A percentile compares a stretch with the other conserved stretches of the same genome.
Evolutionary conservation across 2,797 vertebrate genomes (phyloP).

Genomic region (Enteromius trimaculatus): DNA sequence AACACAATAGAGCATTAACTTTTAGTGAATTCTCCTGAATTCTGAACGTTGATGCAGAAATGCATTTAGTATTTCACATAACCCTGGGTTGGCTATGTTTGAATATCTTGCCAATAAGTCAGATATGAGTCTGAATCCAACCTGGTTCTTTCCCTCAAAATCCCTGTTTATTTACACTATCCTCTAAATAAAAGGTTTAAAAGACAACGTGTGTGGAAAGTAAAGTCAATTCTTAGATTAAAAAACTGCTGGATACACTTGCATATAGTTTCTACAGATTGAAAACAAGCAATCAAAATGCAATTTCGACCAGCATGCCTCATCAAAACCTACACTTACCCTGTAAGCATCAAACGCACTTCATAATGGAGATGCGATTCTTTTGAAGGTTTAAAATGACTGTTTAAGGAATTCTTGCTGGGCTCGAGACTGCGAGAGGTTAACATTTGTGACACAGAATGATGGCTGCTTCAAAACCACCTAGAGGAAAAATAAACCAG

Average conservation of each 20-base stretch:
- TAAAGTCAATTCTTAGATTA: neutral
- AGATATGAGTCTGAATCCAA: neutral
- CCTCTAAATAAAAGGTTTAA: neutral
- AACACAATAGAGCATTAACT: too few relatives aligned
- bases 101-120: conserved; percentile 2
- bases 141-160: neutral
- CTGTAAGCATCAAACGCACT: conserved; percentile 13
- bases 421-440: conserved; percentile 18
- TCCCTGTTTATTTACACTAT: neutral
- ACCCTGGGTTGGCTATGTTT: neutral
- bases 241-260: neutral
- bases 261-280: neutral
- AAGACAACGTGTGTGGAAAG: neutral
- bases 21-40: too few relatives aligned
- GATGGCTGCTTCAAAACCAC: conserved; percentile 43
- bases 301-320: neutral
- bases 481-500: conserved; percentile 39
- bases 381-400: conserved; percentile 33
- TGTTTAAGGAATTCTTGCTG: conserved; percentile 30
- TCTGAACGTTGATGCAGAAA: too few relatives aligned
- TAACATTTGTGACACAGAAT: conserved; percentile 43
- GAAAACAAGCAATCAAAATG: conserved; percentile 19
- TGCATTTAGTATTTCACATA: too few relatives aligned
- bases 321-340: conserved; percentile 7
- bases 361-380: conserved; percentile 2